Base-by-base conservation (phyloP, 1,140 invertebrate species). In the Cardiocondyla obscurior region DNA sequence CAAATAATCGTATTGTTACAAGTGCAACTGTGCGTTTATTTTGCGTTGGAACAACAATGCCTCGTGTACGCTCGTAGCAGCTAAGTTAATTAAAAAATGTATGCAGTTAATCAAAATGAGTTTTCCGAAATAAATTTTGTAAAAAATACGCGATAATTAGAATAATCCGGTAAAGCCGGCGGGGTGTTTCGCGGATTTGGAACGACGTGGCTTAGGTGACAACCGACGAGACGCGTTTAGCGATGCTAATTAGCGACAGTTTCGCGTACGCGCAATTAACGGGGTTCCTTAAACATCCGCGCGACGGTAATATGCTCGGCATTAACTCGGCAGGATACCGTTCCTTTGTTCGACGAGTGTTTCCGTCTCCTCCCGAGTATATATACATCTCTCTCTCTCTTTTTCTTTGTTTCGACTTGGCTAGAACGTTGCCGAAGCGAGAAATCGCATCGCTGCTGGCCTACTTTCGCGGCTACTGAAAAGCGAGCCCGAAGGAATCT, bases 171-270 rank as follows among this genome's bases (percentile, higher is more conserved):
- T n/a, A 25, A 25, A 3, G 12, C 5, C 36, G 7, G 10, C 16
- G n/a, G n/a, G n/a, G n/a, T n/a, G n/a, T 81, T 72, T 62, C 60
- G 12, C 46, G 16, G 49, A 74, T 64, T 84, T 76, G 39, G 42
- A 12, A 4, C 10, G 10, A 51, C 30, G 42, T 5, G 42, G n/a
- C 30, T 64, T 36, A 57, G 77, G 36, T 51, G 42, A 81, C 42
- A 39, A 81, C 33, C 19, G 55, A 44, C 12, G 33, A 82, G 16
- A 10, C n/a, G 39, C 55, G 39, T 42, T 30, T 16, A 74, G 28
- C 55, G 46, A 42, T 16, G 77, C 70, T 86, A 86, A 86, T 86
- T 86, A 86, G 49, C 70, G n/a, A 6, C 42, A 53, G 69, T 85
- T 86, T 70, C 46, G 77, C 67, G 60, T 44, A 83, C 44, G 67